Evolutionary conservation across 2,888 invertebrate species (phyloP), one percentile per base, ranked within the genome.

Genomic region (Clunio marinus): DNA sequence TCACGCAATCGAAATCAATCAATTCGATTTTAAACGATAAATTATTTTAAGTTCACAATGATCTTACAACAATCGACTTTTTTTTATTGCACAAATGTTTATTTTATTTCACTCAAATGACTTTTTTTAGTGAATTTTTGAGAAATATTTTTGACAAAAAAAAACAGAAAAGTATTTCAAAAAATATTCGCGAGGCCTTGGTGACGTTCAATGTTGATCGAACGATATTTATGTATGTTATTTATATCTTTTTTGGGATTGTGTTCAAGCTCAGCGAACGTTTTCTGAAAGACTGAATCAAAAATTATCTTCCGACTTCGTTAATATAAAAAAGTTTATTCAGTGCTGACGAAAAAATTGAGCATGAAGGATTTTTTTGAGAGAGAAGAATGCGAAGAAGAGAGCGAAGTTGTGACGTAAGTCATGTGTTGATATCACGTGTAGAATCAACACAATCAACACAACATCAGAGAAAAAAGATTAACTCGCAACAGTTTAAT

Each of bases 221-320:
- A n/a, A n/a, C n/a, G n/a, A n/a, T n/a, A n/a, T n/a, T n/a, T n/a
- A n/a, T n/a, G n/a, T n/a, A n/a, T n/a, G 46, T 24, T 62, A 10
- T 8, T 15, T 17, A 20, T 59, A n/a, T 17, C 20, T 59, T 15
- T 62, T 62, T 20, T 60, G 8, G n/a, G 24, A 27, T n/a, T 17
- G 28, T 46, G 63, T 41, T 63, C n/a, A 27, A 45, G 27, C 63
- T 63, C 17, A 15, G 15, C 27, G 46, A 46, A 66, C 24, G 66
- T 66, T 66, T 65, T 35, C 66, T 55, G 25, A 35, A 66, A 20
- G 66, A 66, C 66, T 66, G 55, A 55, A 22, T 17, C 24, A 22
- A 66, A 20, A 55, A 28, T 65, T 45, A 65, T 46, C 28, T 37
- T 65, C 46, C 25, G 45, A 20, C 45, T 20, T 65, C 45, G 63